These are phyloP conservation scores for Agrochola litura DNA, from an alignment of 2,888 invertebrate genomes.

Conservation along the genomic window DNA sequence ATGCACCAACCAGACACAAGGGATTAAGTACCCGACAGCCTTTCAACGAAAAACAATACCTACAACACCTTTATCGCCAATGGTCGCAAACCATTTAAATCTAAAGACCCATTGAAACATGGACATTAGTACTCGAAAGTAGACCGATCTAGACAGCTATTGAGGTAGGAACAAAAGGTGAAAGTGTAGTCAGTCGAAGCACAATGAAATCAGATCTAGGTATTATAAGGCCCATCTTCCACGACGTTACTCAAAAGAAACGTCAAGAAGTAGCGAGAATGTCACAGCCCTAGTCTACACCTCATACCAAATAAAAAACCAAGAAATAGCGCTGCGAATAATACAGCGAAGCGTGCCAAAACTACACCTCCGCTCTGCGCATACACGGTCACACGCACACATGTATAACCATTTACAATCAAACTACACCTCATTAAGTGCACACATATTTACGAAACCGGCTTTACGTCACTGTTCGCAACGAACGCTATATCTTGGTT, in stretches of 20 bases:
- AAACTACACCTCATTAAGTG: no score
- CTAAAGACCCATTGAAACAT: conserved; percentile 27
- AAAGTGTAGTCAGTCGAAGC: conserved; percentile 33
- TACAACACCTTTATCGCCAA: conserved; percentile 1
- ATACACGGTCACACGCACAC: no score
- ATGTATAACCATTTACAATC: no score
- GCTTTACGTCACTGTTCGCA: no score
- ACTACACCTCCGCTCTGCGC: no score
- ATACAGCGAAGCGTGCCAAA: no score
- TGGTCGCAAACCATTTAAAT: conserved; percentile 16
- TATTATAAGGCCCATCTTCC: background rate
- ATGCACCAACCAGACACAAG: no score
- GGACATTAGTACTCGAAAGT: conserved; percentile 47
- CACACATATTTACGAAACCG: no score
- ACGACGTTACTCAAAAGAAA: background rate
- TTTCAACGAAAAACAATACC: background rate
- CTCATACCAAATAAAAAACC: no score
- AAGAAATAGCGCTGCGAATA: no score
- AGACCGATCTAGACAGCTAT: conserved; percentile 41
- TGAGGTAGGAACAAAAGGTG: conserved; percentile 31
- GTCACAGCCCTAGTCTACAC: background rate
- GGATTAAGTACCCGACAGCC: background rate
- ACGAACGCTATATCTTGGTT: no score
- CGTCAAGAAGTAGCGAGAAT: background rate
- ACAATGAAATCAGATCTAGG: conserved; percentile 37